Percentiles rank a stretch among this genome's conserved stretches.
phyloP scores from a whole-genome alignment of 2,888 invertebrate species.

The Encarsia formosa region DNA sequence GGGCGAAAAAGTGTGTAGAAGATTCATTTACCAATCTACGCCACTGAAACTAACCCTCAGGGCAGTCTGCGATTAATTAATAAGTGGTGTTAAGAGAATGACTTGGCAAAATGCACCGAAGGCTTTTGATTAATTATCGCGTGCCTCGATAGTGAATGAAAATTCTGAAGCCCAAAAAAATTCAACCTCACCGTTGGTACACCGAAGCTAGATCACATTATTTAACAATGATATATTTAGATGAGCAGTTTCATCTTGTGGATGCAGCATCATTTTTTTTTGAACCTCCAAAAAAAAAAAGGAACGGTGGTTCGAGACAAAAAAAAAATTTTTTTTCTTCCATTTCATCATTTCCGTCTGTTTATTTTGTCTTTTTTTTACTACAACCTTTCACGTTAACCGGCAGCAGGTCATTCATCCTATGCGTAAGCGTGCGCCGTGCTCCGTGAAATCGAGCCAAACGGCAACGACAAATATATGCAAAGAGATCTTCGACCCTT shows the following conservation, averaged over 20 bases:
- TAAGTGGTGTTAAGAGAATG: no score
- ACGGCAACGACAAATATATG: slow-evolving; percentile 33
- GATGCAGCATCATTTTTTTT: slow-evolving; percentile 25
- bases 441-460: slow-evolving; percentile 23
- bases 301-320: slow-evolving; percentile 5
- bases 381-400: slow-evolving; percentile 23
- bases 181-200: no score
- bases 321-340: slow-evolving; percentile 36
- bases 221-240: slow-evolving; percentile 48
- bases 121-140: no score
- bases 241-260: no score
- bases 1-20: no score
- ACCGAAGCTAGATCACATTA: no score
- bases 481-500: slow-evolving; percentile 45
- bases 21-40: no score
- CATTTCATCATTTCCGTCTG: slow-evolving; percentile 46
- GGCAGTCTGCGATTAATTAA: no score
- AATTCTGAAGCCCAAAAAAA: no score
- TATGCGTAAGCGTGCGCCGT: neutral
- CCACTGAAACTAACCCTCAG: no score
- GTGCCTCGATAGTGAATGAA: no score
- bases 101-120: no score
- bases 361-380: slow-evolving; percentile 38
- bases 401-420: slow-evolving; percentile 10
- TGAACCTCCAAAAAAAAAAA: neutral